These are phyloP conservation scores for Chrosomus eos DNA, from an alignment of 2,797 vertebrate genomes.

Conservation along the genomic window DNA sequence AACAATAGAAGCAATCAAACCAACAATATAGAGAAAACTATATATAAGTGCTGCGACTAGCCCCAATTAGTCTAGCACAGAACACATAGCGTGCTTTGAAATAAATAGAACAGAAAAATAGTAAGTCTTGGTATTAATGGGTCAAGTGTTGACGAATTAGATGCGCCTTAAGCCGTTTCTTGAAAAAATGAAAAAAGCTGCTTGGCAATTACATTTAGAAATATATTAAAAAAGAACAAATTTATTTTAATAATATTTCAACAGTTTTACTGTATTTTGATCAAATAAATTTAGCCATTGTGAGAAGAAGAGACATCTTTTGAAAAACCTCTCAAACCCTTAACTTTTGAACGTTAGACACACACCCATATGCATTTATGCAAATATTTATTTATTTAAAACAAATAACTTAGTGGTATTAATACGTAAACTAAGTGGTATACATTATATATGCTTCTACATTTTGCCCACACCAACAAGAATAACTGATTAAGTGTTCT, in stretches of 20 bases:
- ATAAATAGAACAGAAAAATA: too few relatives aligned
- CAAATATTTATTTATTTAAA: not conserved
- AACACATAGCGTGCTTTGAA: too few relatives aligned
- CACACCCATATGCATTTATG: not conserved
- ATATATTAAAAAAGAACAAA: not conserved
- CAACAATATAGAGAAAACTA: not conserved
- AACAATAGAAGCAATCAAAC: not conserved
- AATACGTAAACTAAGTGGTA: not conserved
- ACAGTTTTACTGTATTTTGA: not conserved
- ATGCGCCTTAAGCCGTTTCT: too few relatives aligned
- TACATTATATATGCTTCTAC: not conserved
- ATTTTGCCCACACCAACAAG: not conserved
- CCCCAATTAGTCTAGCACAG: not conserved
- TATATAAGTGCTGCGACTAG: not conserved
- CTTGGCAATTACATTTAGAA: not conserved
- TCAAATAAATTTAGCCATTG: not conserved
- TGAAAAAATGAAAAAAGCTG: not conserved
- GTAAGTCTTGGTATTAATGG: not conserved
- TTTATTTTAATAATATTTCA: not conserved
- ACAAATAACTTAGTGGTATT: not conserved
- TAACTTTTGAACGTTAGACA: not conserved
- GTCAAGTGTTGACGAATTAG: not conserved
- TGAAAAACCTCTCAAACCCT: not conserved
- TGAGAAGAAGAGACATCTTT: not conserved
- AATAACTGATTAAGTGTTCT: not conserved